Percentiles rank a stretch among this genome's conserved stretches.
Conservation (phyloP, 2,113 vertebrate genomes). For the Brachyhypopomus occidentalis region DNA sequence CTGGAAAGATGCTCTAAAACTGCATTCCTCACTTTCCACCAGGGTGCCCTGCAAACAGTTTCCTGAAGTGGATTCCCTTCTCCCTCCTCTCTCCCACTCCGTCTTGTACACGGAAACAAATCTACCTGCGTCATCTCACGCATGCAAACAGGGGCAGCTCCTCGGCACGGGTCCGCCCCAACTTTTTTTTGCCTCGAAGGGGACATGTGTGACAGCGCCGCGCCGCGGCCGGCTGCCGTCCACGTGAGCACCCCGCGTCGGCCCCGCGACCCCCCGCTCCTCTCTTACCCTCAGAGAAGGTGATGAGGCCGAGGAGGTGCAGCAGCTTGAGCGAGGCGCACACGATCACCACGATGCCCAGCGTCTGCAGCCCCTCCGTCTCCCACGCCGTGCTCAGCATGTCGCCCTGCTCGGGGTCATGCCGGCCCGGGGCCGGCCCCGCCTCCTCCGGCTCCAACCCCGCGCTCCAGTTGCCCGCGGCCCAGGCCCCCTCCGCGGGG, state of each 20-base stretch:
- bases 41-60: not conserved
- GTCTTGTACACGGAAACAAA: not conserved
- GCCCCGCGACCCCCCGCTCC: not conserved
- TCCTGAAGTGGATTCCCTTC: not conserved
- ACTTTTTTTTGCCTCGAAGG: too few species aligned
- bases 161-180: too few species aligned
- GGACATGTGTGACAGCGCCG: too few species aligned
- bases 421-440: conserved; percentile 57
- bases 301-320: conserved; percentile 96
- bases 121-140: not conserved
- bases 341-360: conserved; percentile 97
- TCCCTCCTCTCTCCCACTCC: not conserved
- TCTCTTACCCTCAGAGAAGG: conserved; percentile 97
- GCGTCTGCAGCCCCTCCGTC: conserved; percentile 96
- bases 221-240: not conserved
- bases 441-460: conserved; percentile 55
- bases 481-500: conserved; percentile 64
- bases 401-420: conserved; percentile 70
- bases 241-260: too few species aligned
- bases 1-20: not conserved
- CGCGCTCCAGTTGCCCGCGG: conserved; percentile 71
- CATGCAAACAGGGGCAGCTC: not conserved
- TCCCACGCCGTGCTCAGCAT: conserved; percentile 95
- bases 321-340: conserved; percentile 97
- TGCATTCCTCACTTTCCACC: not conserved